Percentiles rank a stretch among this genome's conserved stretches.
phyloP scores from a whole-genome alignment of 2,113 vertebrate genomes.

The Nicator chloris region DNA sequence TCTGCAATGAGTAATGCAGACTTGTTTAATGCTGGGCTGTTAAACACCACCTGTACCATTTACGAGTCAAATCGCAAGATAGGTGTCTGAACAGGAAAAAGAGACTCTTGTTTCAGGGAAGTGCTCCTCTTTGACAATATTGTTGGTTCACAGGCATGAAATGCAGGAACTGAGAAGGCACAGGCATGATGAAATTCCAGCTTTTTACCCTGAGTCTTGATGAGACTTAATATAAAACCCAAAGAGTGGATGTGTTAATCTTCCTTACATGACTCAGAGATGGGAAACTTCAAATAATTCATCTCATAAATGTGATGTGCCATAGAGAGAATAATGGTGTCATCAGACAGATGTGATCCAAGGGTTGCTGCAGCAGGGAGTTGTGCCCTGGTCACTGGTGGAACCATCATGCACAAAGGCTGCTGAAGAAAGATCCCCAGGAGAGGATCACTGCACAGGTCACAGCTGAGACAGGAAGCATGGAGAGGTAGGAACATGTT shows the following conservation, averaged over 20 bases:
- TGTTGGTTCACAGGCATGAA: neutral
- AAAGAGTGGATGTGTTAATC: neutral
- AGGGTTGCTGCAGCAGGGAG: neutral
- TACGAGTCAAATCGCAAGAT: neutral
- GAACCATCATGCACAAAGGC: neutral
- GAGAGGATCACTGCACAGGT: neutral
- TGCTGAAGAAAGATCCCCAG: neutral
- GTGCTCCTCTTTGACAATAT: neutral
- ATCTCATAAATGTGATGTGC: neutral
- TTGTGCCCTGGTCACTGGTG: neutral
- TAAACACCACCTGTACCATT: slow-evolving; percentile 32
- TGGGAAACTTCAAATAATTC: neutral
- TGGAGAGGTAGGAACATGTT: neutral
- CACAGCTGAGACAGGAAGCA: neutral
- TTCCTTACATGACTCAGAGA: neutral
- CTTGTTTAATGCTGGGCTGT: slow-evolving; percentile 29
- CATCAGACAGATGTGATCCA: neutral
- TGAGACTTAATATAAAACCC: neutral
- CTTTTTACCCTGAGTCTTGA: neutral
- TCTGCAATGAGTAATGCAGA: neutral
- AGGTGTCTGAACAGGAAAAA: neutral
- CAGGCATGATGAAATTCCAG: neutral
- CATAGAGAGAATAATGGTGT: neutral
- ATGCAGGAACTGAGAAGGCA: neutral
- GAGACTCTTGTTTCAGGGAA: neutral